phyloP scores from a whole-genome alignment of 2,888 invertebrate genomes.

The Volucella inflata region DNA sequence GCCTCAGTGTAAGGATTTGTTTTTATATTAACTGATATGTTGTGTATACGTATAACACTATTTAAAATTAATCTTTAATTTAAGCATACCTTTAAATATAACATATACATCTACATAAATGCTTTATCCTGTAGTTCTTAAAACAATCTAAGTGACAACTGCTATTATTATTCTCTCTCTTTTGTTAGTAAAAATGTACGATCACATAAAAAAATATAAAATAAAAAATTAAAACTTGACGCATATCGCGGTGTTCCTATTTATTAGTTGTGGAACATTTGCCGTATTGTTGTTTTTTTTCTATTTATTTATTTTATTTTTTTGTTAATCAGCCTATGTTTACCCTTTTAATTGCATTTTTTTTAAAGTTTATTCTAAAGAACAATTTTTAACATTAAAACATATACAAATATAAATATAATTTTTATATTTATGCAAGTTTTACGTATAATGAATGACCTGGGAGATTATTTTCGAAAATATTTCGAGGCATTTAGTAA shows the following conservation, averaged over 20 bases:
- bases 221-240: slow-evolving; percentile 17
- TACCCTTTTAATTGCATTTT: too few relatives aligned
- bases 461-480: slow-evolving; percentile 5
- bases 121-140: slow-evolving; percentile 12
- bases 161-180: slow-evolving; percentile 7
- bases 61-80: too few relatives aligned
- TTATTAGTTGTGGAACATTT: slow-evolving; percentile 1
- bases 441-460: slow-evolving; percentile 8
- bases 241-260: neutral
- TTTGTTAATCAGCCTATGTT: too few relatives aligned
- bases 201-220: neutral
- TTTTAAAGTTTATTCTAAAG: slow-evolving; percentile 7
- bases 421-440: slow-evolving; percentile 16
- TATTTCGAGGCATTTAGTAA: neutral
- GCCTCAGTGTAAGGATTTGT: too few relatives aligned
- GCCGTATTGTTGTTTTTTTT: neutral
- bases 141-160: slow-evolving; percentile 36
- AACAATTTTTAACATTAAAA: slow-evolving; percentile 33
- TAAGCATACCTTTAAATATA: slow-evolving; percentile 5
- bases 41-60: too few relatives aligned
- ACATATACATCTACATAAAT: slow-evolving; percentile 5
- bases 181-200: slow-evolving; percentile 27
- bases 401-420: slow-evolving; percentile 22
- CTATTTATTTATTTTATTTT: slow-evolving; percentile 3
- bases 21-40: too few relatives aligned